These are phyloP conservation scores for Lasioglossum morio DNA, from an alignment of 2,888 invertebrate genomes.

Conservation along the genomic window DNA sequence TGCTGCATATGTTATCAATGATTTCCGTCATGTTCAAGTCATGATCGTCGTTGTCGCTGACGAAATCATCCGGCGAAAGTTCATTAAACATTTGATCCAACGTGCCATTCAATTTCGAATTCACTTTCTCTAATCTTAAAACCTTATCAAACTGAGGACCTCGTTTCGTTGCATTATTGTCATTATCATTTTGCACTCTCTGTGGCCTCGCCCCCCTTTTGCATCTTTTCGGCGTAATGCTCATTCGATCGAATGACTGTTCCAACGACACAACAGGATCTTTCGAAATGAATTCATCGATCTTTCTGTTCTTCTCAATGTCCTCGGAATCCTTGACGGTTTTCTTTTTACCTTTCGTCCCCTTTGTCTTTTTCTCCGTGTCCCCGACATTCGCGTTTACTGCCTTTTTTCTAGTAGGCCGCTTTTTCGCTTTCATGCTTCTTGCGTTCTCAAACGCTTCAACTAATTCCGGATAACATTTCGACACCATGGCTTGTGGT, in stretches of 20 bases:
- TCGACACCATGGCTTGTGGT: conserved; percentile 87
- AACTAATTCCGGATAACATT: conserved; percentile 88
- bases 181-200: neutral
- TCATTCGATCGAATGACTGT: conserved; percentile 76
- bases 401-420: conserved; percentile 68
- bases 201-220: conserved; percentile 6
- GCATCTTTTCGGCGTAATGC: conserved; percentile 83
- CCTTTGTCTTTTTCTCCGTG: neutral
- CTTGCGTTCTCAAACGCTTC: conserved; percentile 87
- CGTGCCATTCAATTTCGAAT: conserved; percentile 81
- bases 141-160: conserved; percentile 80
- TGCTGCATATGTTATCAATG: conserved; percentile 85
- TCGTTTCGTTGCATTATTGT: conserved; percentile 38
- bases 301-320: conserved; percentile 59
- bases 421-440: conserved; percentile 84
- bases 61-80: conserved; percentile 80
- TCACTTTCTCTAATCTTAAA: conserved; percentile 73
- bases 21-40: conserved; percentile 86
- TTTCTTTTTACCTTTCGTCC: conserved; percentile 33
- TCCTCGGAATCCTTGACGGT: conserved; percentile 22
- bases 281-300: conserved; percentile 71
- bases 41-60: conserved; percentile 83
- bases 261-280: conserved; percentile 72
- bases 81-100: conserved; percentile 81
- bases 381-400: conserved; percentile 55